phyloP scores from a whole-genome alignment of 1,140 invertebrate genomes.

The Araneus ventricosus region DNA sequence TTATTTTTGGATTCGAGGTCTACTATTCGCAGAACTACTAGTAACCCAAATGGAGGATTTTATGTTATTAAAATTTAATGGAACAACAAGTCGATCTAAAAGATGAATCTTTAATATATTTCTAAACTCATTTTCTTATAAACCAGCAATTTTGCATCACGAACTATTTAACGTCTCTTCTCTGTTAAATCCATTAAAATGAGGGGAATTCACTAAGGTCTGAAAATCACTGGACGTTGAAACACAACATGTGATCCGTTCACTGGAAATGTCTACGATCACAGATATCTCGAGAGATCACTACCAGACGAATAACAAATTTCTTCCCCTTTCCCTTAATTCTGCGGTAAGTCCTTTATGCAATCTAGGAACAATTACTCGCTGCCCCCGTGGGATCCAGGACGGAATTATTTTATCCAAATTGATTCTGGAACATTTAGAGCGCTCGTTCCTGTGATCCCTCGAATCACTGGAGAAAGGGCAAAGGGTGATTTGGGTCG shows the following conservation, averaged over 20 bases:
- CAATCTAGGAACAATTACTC: not conserved
- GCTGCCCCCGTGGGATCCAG: not conserved
- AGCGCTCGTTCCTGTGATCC: constrained; percentile 10
- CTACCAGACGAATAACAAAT: not conserved
- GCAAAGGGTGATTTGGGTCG: not conserved
- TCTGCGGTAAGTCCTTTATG: constrained; percentile 2
- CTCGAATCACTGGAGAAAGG: not conserved
- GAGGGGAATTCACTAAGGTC: not conserved
- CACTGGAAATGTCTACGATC: not conserved
- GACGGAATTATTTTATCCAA: constrained; percentile 22
- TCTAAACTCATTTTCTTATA: too few relatives aligned
- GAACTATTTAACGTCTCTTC: not conserved
- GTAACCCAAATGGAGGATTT: too few relatives aligned
- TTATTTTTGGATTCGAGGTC: too few relatives aligned
- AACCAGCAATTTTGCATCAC: not conserved
- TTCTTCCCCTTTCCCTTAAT: not conserved
- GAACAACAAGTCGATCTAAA: too few relatives aligned
- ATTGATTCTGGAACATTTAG: constrained; percentile 1
- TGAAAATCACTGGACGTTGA: not conserved
- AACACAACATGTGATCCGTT: not conserved
- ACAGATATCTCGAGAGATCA: not conserved
- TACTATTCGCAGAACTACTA: too few relatives aligned
- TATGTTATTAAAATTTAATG: too few relatives aligned
- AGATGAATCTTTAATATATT: too few relatives aligned
- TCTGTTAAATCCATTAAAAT: not conserved